phyloP scores from a whole-genome alignment of 2,888 invertebrate genomes.

The Rhimphoctona megacephalus region DNA sequence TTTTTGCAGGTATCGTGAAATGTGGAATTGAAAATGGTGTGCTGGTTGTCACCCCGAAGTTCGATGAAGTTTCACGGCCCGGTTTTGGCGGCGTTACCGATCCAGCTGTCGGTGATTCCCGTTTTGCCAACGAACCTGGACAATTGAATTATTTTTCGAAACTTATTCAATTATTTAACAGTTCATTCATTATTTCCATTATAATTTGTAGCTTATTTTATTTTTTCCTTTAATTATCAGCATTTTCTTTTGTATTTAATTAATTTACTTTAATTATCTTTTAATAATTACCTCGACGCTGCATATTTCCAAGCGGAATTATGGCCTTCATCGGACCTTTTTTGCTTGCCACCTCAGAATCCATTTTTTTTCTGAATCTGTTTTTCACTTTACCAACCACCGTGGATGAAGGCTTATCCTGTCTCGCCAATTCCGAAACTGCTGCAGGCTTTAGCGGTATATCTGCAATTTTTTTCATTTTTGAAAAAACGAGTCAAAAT shows the following conservation, averaged over 20 bases:
- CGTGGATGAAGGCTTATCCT: slow-evolving; percentile 68
- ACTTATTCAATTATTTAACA: background rate
- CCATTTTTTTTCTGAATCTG: slow-evolving; percentile 76
- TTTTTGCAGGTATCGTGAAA: slow-evolving; percentile 57
- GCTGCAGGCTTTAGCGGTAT: slow-evolving; percentile 32
- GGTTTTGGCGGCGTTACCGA: slow-evolving; percentile 74
- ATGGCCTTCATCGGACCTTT: slow-evolving; percentile 82
- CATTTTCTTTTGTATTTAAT: background rate
- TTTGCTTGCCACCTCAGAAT: slow-evolving; percentile 71
- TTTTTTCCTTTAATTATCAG: background rate
- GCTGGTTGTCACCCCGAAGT: slow-evolving; percentile 74
- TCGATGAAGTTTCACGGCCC: slow-evolving; percentile 45
- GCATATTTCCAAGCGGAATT: slow-evolving; percentile 81
- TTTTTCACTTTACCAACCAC: slow-evolving; percentile 72
- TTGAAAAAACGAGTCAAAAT: too few relatives aligned
- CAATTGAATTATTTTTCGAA: background rate
- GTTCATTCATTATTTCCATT: background rate
- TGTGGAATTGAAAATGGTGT: slow-evolving; percentile 76
- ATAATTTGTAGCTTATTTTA: background rate
- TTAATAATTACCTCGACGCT: slow-evolving; percentile 75
- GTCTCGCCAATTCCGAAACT: slow-evolving; percentile 52
- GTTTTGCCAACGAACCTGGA: slow-evolving; percentile 70
- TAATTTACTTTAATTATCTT: background rate
- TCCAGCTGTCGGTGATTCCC: slow-evolving; percentile 50
- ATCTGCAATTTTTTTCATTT: slow-evolving; percentile 40